Percentiles rank a stretch among this genome's conserved stretches.
Evolutionary conservation across 1,140 invertebrate species (phyloP).

Genomic region (Drosophila fuyamai): DNA sequence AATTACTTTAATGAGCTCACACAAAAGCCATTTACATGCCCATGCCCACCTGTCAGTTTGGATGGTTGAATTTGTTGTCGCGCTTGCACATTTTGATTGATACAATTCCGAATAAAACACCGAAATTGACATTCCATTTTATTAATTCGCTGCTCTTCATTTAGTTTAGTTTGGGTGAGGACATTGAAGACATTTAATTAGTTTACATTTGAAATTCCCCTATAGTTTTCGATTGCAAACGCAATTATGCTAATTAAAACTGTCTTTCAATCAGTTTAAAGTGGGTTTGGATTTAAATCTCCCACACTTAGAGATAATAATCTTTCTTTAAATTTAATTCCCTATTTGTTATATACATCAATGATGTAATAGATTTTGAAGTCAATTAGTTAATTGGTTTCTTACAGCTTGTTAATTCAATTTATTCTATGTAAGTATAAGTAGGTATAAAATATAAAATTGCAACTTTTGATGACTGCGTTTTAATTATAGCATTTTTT

Average conservation of each 20-base stretch:
- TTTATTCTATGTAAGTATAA: too few relatives aligned
- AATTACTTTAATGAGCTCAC: constrained; percentile 71
- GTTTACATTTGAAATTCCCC: constrained; percentile 22
- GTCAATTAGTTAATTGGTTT: too few relatives aligned
- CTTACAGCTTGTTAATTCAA: too few relatives aligned
- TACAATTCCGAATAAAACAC: constrained; percentile 38
- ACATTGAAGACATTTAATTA: constrained; percentile 52
- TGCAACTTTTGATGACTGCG: too few relatives aligned
- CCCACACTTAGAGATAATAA: neutral
- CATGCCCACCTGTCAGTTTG: constrained; percentile 13
- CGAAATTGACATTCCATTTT: constrained; percentile 8
- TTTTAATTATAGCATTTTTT: neutral
- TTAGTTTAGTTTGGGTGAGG: constrained; percentile 14
- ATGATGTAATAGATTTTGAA: too few relatives aligned
- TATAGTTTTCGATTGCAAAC: neutral
- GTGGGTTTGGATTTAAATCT: neutral
- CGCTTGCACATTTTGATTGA: constrained; percentile 42
- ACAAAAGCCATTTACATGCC: constrained; percentile 56
- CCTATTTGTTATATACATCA: too few relatives aligned
- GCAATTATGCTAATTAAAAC: constrained; percentile 17
- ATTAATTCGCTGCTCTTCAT: constrained; percentile 37
- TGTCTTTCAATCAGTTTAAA: constrained; percentile 4
- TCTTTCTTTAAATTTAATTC: neutral
- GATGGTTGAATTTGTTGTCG: constrained; percentile 29
- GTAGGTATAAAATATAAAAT: too few relatives aligned